These are phyloP conservation scores for Acanthiza pusilla DNA, from an alignment of 2,797 vertebrate species.

Conservation along the genomic window DNA sequence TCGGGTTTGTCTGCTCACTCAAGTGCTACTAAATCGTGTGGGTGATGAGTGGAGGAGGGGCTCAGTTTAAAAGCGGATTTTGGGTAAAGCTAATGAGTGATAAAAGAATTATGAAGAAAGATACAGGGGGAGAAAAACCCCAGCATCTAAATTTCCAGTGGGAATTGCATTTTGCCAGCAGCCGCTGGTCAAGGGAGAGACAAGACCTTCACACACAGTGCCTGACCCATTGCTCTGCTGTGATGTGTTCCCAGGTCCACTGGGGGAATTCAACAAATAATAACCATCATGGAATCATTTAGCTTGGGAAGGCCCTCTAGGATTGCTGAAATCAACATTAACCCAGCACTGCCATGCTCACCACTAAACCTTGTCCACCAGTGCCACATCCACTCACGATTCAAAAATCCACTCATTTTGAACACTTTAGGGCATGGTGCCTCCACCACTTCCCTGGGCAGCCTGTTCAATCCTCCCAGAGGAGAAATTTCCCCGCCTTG, in stretches of 20 bases:
- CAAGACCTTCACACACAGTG: neutral
- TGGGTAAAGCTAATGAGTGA: neutral
- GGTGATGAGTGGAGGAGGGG: neutral
- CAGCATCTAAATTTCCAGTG: neutral
- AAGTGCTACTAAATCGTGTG: neutral
- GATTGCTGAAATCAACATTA: too few species aligned
- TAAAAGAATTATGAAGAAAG: neutral
- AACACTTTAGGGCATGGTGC: neutral
- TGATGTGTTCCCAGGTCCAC: rapidly evolving
- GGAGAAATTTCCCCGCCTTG: neutral
- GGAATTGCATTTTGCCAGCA: neutral
- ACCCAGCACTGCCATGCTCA: neutral
- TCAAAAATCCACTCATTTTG: neutral
- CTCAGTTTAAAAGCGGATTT: neutral
- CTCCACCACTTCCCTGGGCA: neutral
- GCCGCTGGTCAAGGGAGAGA: neutral
- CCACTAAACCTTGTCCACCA: neutral
- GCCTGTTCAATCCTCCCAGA: neutral
- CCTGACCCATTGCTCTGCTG: neutral
- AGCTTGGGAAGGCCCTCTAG: neutral
- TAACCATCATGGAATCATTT: rapidly evolving
- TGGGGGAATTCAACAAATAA: neutral
- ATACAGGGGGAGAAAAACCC: neutral
- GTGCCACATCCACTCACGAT: neutral
- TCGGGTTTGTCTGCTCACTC: neutral